Base-by-base conservation (phyloP, 2,797 vertebrate species). In the Pangasius mekongensis region DNA sequence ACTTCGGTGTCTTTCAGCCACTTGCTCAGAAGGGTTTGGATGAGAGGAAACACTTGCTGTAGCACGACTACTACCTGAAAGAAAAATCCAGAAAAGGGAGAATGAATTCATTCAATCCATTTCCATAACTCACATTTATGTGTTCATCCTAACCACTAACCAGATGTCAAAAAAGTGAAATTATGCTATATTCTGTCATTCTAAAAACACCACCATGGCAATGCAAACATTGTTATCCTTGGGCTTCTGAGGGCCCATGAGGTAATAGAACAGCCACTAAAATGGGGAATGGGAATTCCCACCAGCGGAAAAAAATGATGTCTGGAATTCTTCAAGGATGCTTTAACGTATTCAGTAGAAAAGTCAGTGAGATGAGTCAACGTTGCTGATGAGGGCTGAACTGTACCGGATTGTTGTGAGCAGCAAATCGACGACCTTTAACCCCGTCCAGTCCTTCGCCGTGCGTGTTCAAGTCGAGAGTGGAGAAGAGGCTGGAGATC, bases 1-100 rank as follows among this genome's bases (percentile, higher is more conserved):
- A 99, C 97, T 47, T 99, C 98, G 13, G 97, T 96, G 91, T 99
- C 98, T 91, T 97, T 96, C 54, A 99, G 93, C 98, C 98, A 99
- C 92, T 98, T 98, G 95, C 97, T 98, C 90, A 99, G 96, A 93
- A 99, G 95, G 91, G 96, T 98, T 95, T 98, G 97, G 93, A 99
- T 98, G 91, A 99, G 94, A 82, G 98, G 94, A 94, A 99, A 99
- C 91, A 99, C 97, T 92, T 99, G 97, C 95, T 99, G 98, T n/a
- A 99, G 95, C 84, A 99, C 97, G 84, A 98, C 96, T 49, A 99
- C 97, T 87, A 99, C 98, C 99, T 99, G 58, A 64, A 43, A 69
- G 62, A 74, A 58, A 82, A 10, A 8, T 14, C 67, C 69, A 77
- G 27, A 89, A 0, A 1, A n/a, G 3, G 30, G 16, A 36, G 20